Evolutionary conservation across 2,888 invertebrate genomes (phyloP).

Genomic region (Timema podura): DNA sequence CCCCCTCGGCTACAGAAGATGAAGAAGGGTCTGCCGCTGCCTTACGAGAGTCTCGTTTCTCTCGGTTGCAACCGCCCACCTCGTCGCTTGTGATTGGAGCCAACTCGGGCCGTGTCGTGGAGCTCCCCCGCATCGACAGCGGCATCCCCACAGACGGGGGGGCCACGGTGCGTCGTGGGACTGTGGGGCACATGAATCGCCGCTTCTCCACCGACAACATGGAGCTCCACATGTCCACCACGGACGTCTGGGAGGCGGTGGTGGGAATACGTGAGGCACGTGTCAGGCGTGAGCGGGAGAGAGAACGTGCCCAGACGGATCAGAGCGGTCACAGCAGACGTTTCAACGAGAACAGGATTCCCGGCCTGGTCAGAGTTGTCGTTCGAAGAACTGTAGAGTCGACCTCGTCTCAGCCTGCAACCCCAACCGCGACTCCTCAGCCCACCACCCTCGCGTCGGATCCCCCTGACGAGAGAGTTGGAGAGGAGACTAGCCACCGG

Average conservation of each 20-base stretch:
- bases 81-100: conserved; percentile 19
- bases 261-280: conserved; percentile 62
- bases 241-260: conserved; percentile 65
- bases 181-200: conserved; percentile 30
- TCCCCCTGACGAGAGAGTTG: no score
- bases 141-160: conserved; percentile 12
- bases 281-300: conserved; percentile 38
- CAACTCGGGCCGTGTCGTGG: conserved; percentile 20
- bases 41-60: conserved; percentile 24
- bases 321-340: not conserved
- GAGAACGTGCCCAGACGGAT: conserved; percentile 22
- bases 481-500: no score
- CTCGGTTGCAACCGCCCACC: conserved; percentile 31
- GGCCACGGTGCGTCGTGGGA: conserved; percentile 14
- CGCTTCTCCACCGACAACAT: conserved; percentile 41
- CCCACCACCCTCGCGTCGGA: no score
- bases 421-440: no score
- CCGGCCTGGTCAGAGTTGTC: conserved; percentile 16
- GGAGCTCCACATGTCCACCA: conserved; percentile 45
- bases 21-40: conserved; percentile 10
- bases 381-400: conserved; percentile 15
- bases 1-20: conserved; percentile 17
- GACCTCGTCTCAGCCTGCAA: no score
- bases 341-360: conserved; percentile 6
- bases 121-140: conserved; percentile 21